Evolutionary conservation across 1,140 invertebrate species (phyloP), one percentile per base, ranked within the genome.

Genomic region (Drosophila burlai): DNA sequence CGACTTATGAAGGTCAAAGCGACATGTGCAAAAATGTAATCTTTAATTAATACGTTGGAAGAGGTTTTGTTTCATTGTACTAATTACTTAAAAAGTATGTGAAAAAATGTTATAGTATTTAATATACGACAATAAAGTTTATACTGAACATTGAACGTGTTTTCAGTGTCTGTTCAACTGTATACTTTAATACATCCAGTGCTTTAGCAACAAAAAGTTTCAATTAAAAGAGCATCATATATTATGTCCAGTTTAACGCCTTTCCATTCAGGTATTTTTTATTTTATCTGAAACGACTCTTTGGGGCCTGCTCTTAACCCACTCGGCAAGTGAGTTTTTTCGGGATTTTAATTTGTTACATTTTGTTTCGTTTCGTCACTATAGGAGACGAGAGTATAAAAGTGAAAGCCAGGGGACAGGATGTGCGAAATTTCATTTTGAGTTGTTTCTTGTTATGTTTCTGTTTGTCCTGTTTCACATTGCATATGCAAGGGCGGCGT

Each of bases 331-430:
- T 52, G 31, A 9, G 61, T 62, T 76, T 74, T 80, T n/a, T 76
- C 69, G 57, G 64, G 31, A 84, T 71, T 84, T 85, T 85, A 84
- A 84, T 84, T 84, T 84, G 82, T 81, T 67, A 43, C 82, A 68
- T 64, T 63, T 63, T 38, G 66, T 45, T 31, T 46, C 54, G 54
- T 40, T 64, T 45, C 76, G 54, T 59, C 57, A 79, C 49, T 59
- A 7, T 46, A 46, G 18, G 26, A 9, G n/a, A 31, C 60, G 42
- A 49, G 18, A 43, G 57, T 9, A 49, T 45, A 80, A 67, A 80
- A 63, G 76, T 69, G 80, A 77, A 80, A 83, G 84, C 67, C 69
- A 54, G 67, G 68, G 72, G 83, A 78, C 69, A 61, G 47, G 34
- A 59, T 67, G 26, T 72, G 73, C 31, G 60, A 74, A 87, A 89